These are phyloP conservation scores for Rhinoderma darwinii DNA, from an alignment of 2,113 vertebrate genomes.

Conservation along the genomic window DNA sequence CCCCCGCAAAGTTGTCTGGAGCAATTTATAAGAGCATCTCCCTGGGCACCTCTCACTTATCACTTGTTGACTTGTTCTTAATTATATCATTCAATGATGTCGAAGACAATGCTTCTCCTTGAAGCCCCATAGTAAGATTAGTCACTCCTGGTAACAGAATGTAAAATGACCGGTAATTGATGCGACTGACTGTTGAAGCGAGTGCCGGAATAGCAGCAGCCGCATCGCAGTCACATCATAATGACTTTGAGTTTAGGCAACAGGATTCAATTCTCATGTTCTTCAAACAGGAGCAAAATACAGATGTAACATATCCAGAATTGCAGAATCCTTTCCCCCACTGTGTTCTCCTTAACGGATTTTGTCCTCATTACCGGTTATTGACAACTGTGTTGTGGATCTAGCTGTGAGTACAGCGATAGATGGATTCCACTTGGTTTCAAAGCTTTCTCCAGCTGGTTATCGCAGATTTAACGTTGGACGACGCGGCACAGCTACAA, in stretches of 20 bases:
- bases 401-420: conserved; percentile 33
- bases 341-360: conserved; percentile 47
- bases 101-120: background rate
- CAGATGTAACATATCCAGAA: conserved; percentile 28
- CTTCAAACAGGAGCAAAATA: conserved; percentile 32
- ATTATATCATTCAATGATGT: conserved; percentile 7
- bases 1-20: conserved; percentile 1
- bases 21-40: background rate
- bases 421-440: conserved; percentile 33
- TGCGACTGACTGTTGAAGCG: background rate
- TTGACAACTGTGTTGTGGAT: conserved; percentile 40
- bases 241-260: conserved; percentile 41
- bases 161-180: conserved; percentile 30
- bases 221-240: conserved; percentile 22
- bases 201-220: background rate
- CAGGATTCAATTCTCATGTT: conserved; percentile 11
- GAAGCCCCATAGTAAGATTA: background rate
- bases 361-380: conserved; percentile 45
- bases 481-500: background rate
- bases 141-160: background rate
- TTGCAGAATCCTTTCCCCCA: conserved; percentile 7
- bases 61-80: conserved; percentile 29
- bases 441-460: conserved; percentile 46
- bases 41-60: conserved; percentile 12
- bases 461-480: conserved; percentile 21